Conservation (phyloP, 2,888 invertebrate species). For the Chymomyza caudatula region DNA sequence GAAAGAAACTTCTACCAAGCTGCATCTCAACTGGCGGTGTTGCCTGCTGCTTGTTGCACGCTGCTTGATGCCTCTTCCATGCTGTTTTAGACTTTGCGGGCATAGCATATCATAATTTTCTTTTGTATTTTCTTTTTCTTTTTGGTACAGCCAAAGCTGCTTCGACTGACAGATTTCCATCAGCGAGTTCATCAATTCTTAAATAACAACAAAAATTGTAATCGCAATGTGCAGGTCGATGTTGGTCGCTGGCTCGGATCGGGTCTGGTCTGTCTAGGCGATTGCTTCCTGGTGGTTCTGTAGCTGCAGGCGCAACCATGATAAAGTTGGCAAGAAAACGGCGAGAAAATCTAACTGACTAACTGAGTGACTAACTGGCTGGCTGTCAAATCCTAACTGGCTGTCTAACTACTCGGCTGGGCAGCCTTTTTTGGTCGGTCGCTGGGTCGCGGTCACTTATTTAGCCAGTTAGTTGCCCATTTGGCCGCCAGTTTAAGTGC, state of each 20-base stretch:
- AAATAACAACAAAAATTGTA: slow-evolving; percentile 41
- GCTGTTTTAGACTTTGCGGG: too few relatives aligned
- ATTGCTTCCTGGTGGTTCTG: neutral
- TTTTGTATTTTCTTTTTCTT: neutral
- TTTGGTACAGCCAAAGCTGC: too few relatives aligned
- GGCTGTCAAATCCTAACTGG: neutral
- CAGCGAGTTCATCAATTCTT: slow-evolving; percentile 61
- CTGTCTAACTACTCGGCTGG: neutral
- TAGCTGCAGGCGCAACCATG: slow-evolving; percentile 11
- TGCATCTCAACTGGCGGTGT: neutral
- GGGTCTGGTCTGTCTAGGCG: neutral
- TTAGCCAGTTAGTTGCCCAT: slow-evolving; percentile 29
- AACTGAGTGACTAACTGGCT: neutral
- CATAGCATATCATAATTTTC: neutral
- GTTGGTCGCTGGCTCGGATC: slow-evolving; percentile 17
- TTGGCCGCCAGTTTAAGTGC: slow-evolving; percentile 46
- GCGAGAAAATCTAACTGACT: slow-evolving; percentile 26
- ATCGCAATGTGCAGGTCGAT: slow-evolving; percentile 27
- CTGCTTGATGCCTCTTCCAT: too few relatives aligned
- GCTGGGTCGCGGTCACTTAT: neutral
- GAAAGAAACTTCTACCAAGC: neutral
- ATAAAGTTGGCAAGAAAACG: slow-evolving; percentile 35
- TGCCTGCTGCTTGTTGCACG: too few relatives aligned
- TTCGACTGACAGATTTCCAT: slow-evolving; percentile 52
- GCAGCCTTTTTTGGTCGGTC: neutral